Evolutionary conservation across 2,888 invertebrate genomes (phyloP).

Genomic region (Stenurella melanura): DNA sequence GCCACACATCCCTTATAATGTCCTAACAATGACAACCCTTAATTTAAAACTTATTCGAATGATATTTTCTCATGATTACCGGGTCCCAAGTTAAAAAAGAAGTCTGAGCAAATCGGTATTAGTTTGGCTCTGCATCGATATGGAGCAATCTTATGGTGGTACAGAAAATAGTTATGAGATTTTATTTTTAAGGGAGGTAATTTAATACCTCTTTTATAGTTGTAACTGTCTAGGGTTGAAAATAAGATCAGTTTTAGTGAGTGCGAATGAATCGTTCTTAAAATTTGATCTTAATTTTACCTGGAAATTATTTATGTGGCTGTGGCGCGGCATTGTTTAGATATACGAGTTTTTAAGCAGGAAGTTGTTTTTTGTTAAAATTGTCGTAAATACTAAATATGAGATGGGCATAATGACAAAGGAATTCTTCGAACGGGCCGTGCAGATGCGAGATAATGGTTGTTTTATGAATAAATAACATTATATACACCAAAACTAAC

Average conservation of each 20-base stretch:
- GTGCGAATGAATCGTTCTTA: constrained; percentile 61
- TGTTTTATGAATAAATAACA: constrained; percentile 26
- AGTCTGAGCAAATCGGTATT: constrained; percentile 42
- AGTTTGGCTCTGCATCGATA: constrained; percentile 40
- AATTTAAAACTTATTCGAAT: constrained; percentile 72
- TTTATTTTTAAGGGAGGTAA: constrained; percentile 70
- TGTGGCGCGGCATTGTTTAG: constrained; percentile 19
- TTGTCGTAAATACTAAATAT: constrained; percentile 28
- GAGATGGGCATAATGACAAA: constrained; percentile 24
- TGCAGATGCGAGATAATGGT: constrained; percentile 26
- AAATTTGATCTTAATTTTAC: constrained; percentile 51
- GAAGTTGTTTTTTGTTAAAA: constrained; percentile 40
- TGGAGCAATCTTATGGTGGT: constrained; percentile 60
- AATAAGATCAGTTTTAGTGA: constrained; percentile 70
- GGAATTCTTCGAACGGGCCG: constrained; percentile 16
- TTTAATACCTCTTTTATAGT: constrained; percentile 73
- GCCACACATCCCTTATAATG: constrained; percentile 68
- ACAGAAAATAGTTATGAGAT: constrained; percentile 69
- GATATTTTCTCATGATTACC: constrained; percentile 72
- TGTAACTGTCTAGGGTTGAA: constrained; percentile 71
- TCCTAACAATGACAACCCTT: constrained; percentile 72
- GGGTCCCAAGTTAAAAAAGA: constrained; percentile 42
- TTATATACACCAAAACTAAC: constrained; percentile 7
- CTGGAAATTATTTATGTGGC: constrained; percentile 45
- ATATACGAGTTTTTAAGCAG: constrained; percentile 34